Percentiles rank a stretch among this genome's conserved stretches.
phyloP scores from a whole-genome alignment of 2,797 vertebrate genomes.

The Microchirus variegatus region DNA sequence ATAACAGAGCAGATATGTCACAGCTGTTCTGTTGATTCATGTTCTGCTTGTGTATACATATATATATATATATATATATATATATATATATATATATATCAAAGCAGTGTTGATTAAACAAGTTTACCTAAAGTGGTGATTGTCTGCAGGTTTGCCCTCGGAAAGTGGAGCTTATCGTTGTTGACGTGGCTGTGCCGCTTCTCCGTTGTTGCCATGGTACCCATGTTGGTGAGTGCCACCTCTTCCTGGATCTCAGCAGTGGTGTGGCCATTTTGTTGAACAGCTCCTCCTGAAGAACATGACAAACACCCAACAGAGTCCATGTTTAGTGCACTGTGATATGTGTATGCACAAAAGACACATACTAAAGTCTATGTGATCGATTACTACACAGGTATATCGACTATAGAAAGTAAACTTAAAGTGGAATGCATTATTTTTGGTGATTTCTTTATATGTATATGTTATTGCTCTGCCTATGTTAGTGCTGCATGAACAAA shows the following conservation, averaged over 20 bases:
- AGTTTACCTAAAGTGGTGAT: conserved; percentile 92
- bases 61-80: no score
- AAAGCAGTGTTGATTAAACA: rapidly evolving
- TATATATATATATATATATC: no score
- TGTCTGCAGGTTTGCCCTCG: conserved; percentile 88
- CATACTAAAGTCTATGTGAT: no score
- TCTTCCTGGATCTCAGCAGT: conserved; percentile 95
- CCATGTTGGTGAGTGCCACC: conserved; percentile 90
- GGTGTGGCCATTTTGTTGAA: conserved; percentile 92
- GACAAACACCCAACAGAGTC: conserved; percentile 20
- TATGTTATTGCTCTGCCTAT: background rate
- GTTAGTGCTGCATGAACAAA: no score
- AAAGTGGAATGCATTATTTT: no score
- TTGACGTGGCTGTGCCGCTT: conserved; percentile 88
- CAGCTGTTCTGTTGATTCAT: no score
- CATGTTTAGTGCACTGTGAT: background rate
- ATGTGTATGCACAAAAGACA: background rate
- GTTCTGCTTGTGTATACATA: background rate
- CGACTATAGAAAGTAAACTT: no score
- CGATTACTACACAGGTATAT: no score
- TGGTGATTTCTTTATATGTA: no score
- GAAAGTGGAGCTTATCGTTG: conserved; percentile 90
- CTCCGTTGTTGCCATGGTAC: conserved; percentile 81
- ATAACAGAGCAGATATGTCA: conserved; percentile 4
- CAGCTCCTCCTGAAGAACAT: conserved; percentile 81